These are phyloP conservation scores for Netelia melanura DNA, from an alignment of 2,888 invertebrate species.

Conservation along the genomic window DNA sequence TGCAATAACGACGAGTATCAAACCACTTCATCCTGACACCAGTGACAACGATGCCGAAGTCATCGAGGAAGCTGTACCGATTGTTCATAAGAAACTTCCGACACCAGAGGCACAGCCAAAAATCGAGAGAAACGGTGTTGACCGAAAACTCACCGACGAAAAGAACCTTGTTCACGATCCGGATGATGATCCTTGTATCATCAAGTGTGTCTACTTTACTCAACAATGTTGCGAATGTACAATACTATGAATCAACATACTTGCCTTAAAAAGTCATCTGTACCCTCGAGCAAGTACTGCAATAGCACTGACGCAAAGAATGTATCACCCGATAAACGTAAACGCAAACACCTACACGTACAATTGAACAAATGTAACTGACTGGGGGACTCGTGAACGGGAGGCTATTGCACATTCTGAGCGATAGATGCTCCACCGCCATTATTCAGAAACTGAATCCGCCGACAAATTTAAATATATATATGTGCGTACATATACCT, in stretches of 20 bases:
- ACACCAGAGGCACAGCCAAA: conserved; percentile 78
- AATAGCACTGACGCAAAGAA: conserved; percentile 10
- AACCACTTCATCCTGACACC: conserved; percentile 60
- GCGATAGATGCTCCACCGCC: conserved; percentile 17
- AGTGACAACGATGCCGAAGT: conserved; percentile 71
- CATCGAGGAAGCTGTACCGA: conserved; percentile 78
- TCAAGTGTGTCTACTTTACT: conserved; percentile 88
- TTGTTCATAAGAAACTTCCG: conserved; percentile 75
- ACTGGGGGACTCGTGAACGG: background rate
- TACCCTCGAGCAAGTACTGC: background rate
- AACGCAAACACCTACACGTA: background rate
- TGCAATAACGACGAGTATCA: conserved; percentile 67
- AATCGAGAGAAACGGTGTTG: conserved; percentile 79
- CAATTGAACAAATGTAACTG: background rate
- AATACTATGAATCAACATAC: conserved; percentile 73
- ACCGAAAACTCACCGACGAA: conserved; percentile 71
- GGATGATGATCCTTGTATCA: conserved; percentile 87
- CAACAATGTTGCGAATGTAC: conserved; percentile 89
- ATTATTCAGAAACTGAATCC: conserved; percentile 39
- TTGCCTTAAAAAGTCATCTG: background rate
- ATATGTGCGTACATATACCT: conserved; percentile 25
- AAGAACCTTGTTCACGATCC: conserved; percentile 82
- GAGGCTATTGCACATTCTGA: background rate
- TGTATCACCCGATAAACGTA: background rate
- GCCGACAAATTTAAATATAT: conserved; percentile 27